Conservation (phyloP, 2,113 vertebrate genomes). For the Ia io region DNA sequence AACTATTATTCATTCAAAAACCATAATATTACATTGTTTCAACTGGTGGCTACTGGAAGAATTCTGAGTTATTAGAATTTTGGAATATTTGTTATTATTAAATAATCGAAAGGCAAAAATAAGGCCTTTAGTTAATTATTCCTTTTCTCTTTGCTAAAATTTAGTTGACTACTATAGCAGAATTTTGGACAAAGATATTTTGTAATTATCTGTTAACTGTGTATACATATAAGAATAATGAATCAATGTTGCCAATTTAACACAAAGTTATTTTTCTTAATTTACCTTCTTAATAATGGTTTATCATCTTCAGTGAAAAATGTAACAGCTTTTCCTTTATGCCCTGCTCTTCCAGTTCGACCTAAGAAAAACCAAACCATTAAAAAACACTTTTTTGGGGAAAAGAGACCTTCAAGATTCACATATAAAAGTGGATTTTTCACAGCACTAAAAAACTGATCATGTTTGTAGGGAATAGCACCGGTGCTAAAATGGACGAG, state of each 20-base stretch:
- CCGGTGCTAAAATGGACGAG: not conserved
- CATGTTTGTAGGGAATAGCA: not conserved
- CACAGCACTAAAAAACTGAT: slow-evolving; percentile 11
- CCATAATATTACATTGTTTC: not conserved
- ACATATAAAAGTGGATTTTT: slow-evolving; percentile 29
- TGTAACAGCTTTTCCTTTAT: slow-evolving; percentile 92
- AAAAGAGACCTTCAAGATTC: not conserved
- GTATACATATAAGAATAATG: slow-evolving; percentile 6
- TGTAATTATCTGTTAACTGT: not conserved
- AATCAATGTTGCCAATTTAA: not conserved
- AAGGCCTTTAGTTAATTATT: not conserved
- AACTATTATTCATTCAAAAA: slow-evolving; percentile 9
- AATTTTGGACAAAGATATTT: not conserved
- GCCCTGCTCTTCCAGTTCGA: slow-evolving; percentile 95
- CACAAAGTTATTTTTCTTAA: not conserved
- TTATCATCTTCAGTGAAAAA: slow-evolving; percentile 98
- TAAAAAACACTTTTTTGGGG: not conserved
- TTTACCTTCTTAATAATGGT: slow-evolving; percentile 93
- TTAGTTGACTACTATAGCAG: not conserved
- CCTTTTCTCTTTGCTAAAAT: slow-evolving; percentile 1
- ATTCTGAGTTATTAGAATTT: not conserved
- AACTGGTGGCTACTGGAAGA: not conserved
- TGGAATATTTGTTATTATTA: not conserved
- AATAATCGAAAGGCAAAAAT: slow-evolving; percentile 27
- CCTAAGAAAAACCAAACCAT: slow-evolving; percentile 82